Conservation (phyloP, 2,113 vertebrate genomes). For the Lepus timidus region DNA sequence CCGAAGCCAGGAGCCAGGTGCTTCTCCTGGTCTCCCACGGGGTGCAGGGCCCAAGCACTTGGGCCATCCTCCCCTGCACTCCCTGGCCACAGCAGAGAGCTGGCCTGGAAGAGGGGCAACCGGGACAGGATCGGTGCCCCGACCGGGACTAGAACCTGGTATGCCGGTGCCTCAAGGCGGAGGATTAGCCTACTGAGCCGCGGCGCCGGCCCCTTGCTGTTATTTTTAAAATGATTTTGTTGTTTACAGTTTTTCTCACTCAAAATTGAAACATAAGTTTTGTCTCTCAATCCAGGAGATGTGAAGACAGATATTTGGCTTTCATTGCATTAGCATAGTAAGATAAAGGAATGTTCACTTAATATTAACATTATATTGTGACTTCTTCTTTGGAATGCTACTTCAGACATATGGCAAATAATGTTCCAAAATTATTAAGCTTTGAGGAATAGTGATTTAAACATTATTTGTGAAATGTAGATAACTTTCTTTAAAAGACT, state of each 20-base stretch:
- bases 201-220: not conserved
- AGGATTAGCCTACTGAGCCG: too few relatives aligned
- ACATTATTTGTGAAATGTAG: constrained; percentile 4
- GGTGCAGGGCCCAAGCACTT: too few relatives aligned
- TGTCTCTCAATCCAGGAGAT: constrained; percentile 22
- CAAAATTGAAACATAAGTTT: constrained; percentile 62
- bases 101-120: too few relatives aligned
- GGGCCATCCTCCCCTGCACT: too few relatives aligned
- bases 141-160: too few relatives aligned
- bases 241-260: constrained; percentile 43
- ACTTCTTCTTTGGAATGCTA: constrained; percentile 8
- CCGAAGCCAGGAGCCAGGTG: too few relatives aligned
- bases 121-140: too few relatives aligned
- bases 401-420: constrained; percentile 58
- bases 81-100: too few relatives aligned
- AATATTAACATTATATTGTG: constrained; percentile 55
- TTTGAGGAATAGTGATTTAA: constrained; percentile 34
- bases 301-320: constrained; percentile 64
- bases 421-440: constrained; percentile 51
- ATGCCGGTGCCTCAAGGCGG: too few relatives aligned
- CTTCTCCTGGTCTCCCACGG: too few relatives aligned
- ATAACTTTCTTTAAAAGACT: not conserved
- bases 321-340: constrained; percentile 14
- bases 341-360: constrained; percentile 59
- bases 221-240: not conserved